These are phyloP conservation scores for Bombus superbus DNA, from an alignment of 1,140 invertebrate genomes.

Conservation along the genomic window DNA sequence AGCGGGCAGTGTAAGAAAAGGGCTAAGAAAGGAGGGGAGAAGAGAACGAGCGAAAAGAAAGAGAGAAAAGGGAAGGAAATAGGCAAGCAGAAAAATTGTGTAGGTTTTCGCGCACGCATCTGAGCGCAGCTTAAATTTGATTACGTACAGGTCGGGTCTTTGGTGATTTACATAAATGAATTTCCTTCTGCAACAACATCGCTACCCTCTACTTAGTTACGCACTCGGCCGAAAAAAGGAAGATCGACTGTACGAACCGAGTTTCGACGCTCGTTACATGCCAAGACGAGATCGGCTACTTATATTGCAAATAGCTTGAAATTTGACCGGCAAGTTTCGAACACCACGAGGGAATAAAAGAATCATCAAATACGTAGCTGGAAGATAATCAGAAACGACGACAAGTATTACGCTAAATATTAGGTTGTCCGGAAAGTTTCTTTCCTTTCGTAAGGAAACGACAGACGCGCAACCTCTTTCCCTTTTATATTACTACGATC, in stretches of 20 bases:
- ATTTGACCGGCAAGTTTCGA: too few species aligned
- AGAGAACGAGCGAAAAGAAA: neutral
- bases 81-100: slow-evolving; percentile 24
- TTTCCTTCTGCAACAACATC: slow-evolving; percentile 23
- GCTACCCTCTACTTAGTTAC: neutral
- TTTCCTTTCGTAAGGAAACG: too few species aligned
- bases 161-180: slow-evolving; percentile 32
- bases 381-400: too few species aligned
- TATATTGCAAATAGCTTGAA: neutral
- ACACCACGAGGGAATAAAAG: too few species aligned
- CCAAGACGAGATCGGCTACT: neutral
- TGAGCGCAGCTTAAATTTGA: slow-evolving; percentile 4
- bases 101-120: slow-evolving; percentile 19
- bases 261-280: neutral
- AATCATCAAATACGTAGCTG: too few species aligned
- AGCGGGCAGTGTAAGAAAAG: neutral
- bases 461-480: too few species aligned
- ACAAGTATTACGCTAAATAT: too few species aligned
- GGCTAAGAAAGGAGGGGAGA: too few species aligned
- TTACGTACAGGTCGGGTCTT: neutral
- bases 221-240: neutral
- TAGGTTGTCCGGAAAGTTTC: too few species aligned
- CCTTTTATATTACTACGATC: too few species aligned
- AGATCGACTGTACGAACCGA: neutral
- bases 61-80: neutral